A percentile compares a stretch with the other conserved stretches of the same genome.
Evolutionary conservation across 1,140 invertebrate species (phyloP).

Genomic region (Reticulitermes speratus): DNA sequence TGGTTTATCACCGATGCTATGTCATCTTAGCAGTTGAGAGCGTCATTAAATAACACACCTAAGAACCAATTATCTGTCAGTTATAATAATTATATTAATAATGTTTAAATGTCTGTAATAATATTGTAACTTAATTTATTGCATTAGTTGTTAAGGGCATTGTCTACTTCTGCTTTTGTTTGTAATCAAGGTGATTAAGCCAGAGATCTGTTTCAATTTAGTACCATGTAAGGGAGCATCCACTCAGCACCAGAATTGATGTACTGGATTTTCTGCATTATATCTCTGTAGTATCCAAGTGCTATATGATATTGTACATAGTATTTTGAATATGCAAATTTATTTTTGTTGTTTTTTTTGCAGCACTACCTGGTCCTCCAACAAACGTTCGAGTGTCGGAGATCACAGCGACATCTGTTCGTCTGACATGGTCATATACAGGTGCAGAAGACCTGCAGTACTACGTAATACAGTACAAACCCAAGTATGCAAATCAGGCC

Average conservation of each 20-base stretch:
- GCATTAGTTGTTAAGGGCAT: too few species aligned
- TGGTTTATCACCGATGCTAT: too few species aligned
- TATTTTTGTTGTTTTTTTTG: slow-evolving; percentile 36
- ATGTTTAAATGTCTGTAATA: too few species aligned
- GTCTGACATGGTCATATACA: slow-evolving; percentile 87
- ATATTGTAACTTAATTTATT: too few species aligned
- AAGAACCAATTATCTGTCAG: too few species aligned
- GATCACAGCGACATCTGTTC: slow-evolving; percentile 87
- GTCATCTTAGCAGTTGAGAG: too few species aligned
- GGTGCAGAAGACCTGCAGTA: slow-evolving; percentile 83
- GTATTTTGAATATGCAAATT: not conserved
- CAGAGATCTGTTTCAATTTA: too few species aligned
- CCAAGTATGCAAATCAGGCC: slow-evolving; percentile 70
- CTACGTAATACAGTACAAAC: slow-evolving; percentile 95
- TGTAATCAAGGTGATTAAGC: too few species aligned
- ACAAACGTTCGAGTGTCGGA: slow-evolving; percentile 86
- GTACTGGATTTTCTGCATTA: not conserved
- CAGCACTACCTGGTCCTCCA: slow-evolving; percentile 86
- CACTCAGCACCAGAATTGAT: not conserved
- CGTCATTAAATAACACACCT: too few species aligned
- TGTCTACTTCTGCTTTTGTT: too few species aligned
- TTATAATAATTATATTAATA: too few species aligned
- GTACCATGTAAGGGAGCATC: too few species aligned
- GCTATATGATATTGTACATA: not conserved
- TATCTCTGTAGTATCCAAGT: not conserved